Evolutionary conservation across 2,888 invertebrate genomes (phyloP), one percentile per base, ranked within the genome.

Genomic region (Heteromurus nitidus): DNA sequence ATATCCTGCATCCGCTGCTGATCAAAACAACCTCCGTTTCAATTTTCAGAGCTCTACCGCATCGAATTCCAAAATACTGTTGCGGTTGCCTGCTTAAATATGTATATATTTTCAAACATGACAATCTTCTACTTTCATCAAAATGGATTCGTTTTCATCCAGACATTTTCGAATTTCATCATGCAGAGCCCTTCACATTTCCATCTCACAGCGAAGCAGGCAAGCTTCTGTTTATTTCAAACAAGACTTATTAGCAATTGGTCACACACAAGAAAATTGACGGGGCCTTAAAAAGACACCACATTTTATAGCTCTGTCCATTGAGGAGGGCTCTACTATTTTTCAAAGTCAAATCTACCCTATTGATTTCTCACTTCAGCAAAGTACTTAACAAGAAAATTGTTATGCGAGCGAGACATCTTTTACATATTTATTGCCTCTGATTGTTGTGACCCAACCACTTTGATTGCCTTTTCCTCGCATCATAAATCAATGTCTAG

Each of bases 401-500:
- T 36, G 5, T 36, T 36, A 9, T 36, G 36, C 36, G 5, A 36
- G 36, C 7, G 13, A 36, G 36, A 36, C 36, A 13, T 36, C 36
- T 36, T 36, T 36, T 36, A 36, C 36, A 47, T 47, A 47, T 47
- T 47, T 47, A 47, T 47, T 47, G n/a, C 47, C 47, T 47, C 47
- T 11, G n/a, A 47, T 47, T 47, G n/a, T n/a, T 5, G 47, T 16
- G 11, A 47, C 47, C 55, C 26, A 24, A 55, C 26, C 55, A 55
- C 11, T 50, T 50, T 50, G 18, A 50, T 50, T 50, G 20, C 50
- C 26, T 26, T 20, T 22, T 55, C 55, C 26, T 20, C 50, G 36
- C 24, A 62, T 58, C 79, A 79, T 79, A 79, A 79, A 79, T 79
- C 79, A 79, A 55, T 72, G 79, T 79, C 79, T 64, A 20, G 50